Evolutionary conservation across 2,888 invertebrate genomes (phyloP), one percentile per base, ranked within the genome.

Genomic region (Phrixothrix hirtus): DNA sequence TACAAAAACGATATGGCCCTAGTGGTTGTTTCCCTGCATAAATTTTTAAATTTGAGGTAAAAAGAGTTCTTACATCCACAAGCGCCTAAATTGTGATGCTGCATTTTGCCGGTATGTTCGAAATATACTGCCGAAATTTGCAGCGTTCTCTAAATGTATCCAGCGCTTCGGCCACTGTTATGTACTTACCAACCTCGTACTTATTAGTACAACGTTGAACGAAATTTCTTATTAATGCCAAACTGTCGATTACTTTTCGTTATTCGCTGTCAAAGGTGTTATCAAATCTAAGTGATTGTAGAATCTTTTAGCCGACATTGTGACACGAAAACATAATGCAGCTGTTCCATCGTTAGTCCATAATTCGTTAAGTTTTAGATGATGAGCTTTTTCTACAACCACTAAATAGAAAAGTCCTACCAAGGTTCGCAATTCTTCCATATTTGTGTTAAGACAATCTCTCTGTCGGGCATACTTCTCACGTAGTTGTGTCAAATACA

Each of bases 51-150:
- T 45, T 45, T 7, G 27, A 2, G 6, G 21, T 45, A 14, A 43
- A 45, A 27, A 45, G 43, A 4, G 12, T 45, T 27, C 27, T 21
- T 14, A 39, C 35, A 17, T 45, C 45, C 11, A 45, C 39, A 4
- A 38, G 9, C n/a, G 45, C 45, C 13, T 45, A 45, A 16, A 36
- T 45, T 26, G 26, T 26, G 26, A 27, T 42, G 27, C 29, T 12
- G 16, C 64, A 45, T 64, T 66, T 46, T 64, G 59, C 21, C 49
- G 21, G 49, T 13, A 12, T 32, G 10, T 32, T 32, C 3, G 32
- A 11, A 32, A 32, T 32, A 14, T 13, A 32, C 12, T 32, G 10
- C 12, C 13, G 32, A 9, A 42, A 42, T 32, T 42, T 42, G 15
- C 38, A 45, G 7, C 27, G 37, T 14, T 13, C 37, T 45, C 37